Base-by-base conservation (phyloP, 2,113 vertebrate species). In the Elachura formosa region DNA sequence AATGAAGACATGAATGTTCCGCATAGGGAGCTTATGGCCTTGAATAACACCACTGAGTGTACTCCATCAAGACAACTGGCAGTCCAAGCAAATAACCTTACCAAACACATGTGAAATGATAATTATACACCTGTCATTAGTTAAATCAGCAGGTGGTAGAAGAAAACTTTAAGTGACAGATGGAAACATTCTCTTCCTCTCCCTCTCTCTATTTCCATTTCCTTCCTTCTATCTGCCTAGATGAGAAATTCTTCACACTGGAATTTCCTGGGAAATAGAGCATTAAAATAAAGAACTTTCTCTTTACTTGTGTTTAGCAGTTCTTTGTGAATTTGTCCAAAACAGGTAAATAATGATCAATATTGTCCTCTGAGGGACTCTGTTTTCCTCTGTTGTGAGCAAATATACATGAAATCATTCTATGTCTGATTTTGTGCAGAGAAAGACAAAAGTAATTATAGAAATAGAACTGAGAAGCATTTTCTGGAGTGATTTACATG, bases 131-230 rank as follows among this genome's bases (percentile, higher is more conserved):
- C 87, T 59, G 21, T 83, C 87, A 95, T 95, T 96, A 93, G 91
- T 94, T 71, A 93, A 91, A 94, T 90, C 71, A 94, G 75, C 75
- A 94, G 84, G 71, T 90, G 91, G 51, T 93, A 74, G 49, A 93
- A 96, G 71, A 89, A 93, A 96, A 91, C 34, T 90, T 41, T 48
- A 87, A 92, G 34, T 82, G 87, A 96, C 81, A 97, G 71, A 96
- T 93, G 71, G 58, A 95, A 95, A 71, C 29, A 78, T 87, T 84
- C 1, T 72, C 92, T 88, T 78, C 75, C 40, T 95, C 86, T 90
- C 94, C 66, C 41, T 80, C 90, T 59, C 38, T 91, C 62, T 1
- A 0, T 67, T 84, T 86, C 73, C 54, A 68, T 87, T 84, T 93
- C 26, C 52, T 72, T 89, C 62, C 29, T 19, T 54, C 26, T 67